Evolutionary conservation across 2,113 vertebrate genomes (phyloP), one percentile per base, ranked within the genome.

Genomic region (Macroglossus sobrinus): DNA sequence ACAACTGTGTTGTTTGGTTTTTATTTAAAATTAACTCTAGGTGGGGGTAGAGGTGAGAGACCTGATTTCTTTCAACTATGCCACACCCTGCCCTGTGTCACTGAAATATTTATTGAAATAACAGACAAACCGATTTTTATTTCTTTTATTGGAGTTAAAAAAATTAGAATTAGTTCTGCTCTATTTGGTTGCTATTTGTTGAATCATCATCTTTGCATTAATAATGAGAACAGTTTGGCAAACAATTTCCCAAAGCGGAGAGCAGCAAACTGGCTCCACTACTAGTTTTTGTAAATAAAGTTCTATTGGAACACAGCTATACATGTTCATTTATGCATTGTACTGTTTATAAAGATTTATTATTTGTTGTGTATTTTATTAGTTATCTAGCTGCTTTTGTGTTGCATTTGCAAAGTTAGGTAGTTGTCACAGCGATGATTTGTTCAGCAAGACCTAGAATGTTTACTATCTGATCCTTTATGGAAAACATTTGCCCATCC

Each of bases 41-140:
- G 43, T 89, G 22, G 50, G 16, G 14, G 45, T 4, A 6, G 11
- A n/a, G 68, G 45, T n/a, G 35, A 80, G 63, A 35, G 38, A 14
- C 35, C 35, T 30, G 24, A 66, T 50, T 80, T 84, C 68, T 76
- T 82, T 63, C 12, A 84, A 53, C 69, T 28, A 28, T 18, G 26
- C 45, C 59, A 10, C 28, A 30, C 3, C 43, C 26, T 30, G 9
- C n/a, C 63, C 47, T 92, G 28, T 57, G 43, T 93, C 57, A 38
- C 33, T 71, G 28, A 95, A 79, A 85, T 78, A 72, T 33, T 95
- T 66, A 89, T 22, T 81, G 78, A 81, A 93, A 78, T 87, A 84
- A 66, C 6, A 40, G 55, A n/a, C 43, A 95, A 93, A 55, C 43
- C 15, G 19, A 26, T 59, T 84, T 84, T 78, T 24, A 76, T 79